These are phyloP conservation scores for Bufo gargarizans DNA, from an alignment of 2,113 vertebrate species.

Conservation along the genomic window DNA sequence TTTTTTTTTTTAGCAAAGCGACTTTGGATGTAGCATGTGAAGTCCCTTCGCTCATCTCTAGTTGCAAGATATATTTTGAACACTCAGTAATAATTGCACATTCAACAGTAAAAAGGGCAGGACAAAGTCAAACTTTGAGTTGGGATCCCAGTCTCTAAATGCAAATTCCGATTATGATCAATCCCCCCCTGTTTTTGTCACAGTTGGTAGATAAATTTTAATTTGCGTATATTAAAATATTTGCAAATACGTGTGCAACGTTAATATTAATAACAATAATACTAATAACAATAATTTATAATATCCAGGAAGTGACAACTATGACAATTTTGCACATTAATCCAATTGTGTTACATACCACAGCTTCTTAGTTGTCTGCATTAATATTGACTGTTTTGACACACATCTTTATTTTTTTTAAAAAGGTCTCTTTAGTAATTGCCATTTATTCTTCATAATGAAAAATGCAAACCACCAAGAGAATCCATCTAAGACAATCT, in stretches of 20 bases:
- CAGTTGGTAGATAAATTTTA: too few species aligned
- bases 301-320: background rate
- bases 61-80: too few species aligned
- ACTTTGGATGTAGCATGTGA: too few species aligned
- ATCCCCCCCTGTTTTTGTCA: too few species aligned
- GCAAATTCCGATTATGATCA: too few species aligned
- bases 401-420: slow-evolving; percentile 6
- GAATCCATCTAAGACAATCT: background rate
- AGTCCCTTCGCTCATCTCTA: too few species aligned
- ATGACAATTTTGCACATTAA: slow-evolving; percentile 1
- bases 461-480: background rate
- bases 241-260: background rate
- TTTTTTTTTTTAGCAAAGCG: too few species aligned
- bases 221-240: background rate
- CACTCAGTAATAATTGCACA: too few species aligned
- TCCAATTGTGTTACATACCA: background rate
- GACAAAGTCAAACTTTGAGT: too few species aligned
- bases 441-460: slow-evolving; percentile 15
- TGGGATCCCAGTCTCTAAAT: too few species aligned
- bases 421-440: background rate
- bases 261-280: background rate
- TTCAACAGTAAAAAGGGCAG: too few species aligned
- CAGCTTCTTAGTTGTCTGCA: background rate
- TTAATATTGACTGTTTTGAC: slow-evolving; percentile 21
- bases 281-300: background rate